phyloP scores from a whole-genome alignment of 2,888 invertebrate genomes.

The Meganola albula region DNA sequence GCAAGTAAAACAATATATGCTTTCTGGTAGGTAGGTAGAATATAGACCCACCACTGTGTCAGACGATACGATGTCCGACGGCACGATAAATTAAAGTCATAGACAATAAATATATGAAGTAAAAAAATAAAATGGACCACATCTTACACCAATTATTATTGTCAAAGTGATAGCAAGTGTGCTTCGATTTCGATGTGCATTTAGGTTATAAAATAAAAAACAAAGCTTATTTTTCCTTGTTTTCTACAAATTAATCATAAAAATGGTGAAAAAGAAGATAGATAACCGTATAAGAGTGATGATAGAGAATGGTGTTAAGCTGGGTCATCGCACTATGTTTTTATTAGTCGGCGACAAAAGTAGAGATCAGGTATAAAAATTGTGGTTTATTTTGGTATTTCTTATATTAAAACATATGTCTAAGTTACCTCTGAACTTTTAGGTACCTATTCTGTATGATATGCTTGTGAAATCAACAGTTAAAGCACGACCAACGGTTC shows the following conservation, averaged over 20 bases:
- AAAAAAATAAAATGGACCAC: no score
- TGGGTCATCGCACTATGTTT: constrained; percentile 95
- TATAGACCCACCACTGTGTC: no score
- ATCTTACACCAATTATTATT: no score
- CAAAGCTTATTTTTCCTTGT: constrained; percentile 8
- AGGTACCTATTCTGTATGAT: constrained; percentile 98
- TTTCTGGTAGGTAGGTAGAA: no score
- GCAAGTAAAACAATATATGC: no score
- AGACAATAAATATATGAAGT: no score
- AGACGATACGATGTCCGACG: no score
- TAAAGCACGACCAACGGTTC: constrained; percentile 93
- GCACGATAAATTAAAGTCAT: no score
- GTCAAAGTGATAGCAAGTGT: no score
- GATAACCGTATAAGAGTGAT: constrained; percentile 96
- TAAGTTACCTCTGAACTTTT: constrained; percentile 20
- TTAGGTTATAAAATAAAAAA: constrained; percentile 38
- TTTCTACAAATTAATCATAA: constrained; percentile 30
- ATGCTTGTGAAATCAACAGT: constrained; percentile 97
- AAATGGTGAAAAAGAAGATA: constrained; percentile 95
- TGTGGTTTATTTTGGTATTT: constrained; percentile 5
- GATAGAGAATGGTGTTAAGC: constrained; percentile 97
- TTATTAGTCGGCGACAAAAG: constrained; percentile 97
- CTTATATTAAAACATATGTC: background rate
- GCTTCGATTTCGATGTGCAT: no score
- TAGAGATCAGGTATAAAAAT: constrained; percentile 90